A percentile compares a stretch with the other conserved stretches of the same genome.
phyloP scores from a whole-genome alignment of 2,113 vertebrate genomes.

The Burhinus oedicnemus region DNA sequence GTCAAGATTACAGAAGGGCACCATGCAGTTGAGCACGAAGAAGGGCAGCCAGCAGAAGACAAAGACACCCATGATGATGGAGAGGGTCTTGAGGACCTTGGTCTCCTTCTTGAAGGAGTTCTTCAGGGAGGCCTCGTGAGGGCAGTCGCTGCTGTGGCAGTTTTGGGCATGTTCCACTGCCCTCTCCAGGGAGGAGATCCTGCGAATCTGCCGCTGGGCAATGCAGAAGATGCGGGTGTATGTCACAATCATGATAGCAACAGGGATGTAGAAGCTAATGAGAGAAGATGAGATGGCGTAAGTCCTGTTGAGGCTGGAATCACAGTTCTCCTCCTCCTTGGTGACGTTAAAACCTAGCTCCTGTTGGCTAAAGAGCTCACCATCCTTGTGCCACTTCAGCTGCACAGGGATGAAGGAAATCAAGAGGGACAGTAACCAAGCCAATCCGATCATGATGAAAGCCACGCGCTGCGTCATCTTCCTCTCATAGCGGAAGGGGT shows the following conservation, averaged over 20 bases:
- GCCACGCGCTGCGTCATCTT: slow-evolving; percentile 78
- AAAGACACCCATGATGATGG: slow-evolving; percentile 83
- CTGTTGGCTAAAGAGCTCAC: background rate
- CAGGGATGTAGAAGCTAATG: slow-evolving; percentile 77
- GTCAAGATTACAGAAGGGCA: slow-evolving; percentile 74
- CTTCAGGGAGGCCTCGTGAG: slow-evolving; percentile 56
- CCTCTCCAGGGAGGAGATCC: slow-evolving; percentile 78
- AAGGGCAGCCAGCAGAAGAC: slow-evolving; percentile 87
- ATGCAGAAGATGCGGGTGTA: slow-evolving; percentile 81
- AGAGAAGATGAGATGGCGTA: slow-evolving; percentile 81
- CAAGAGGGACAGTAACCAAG: slow-evolving; percentile 82
- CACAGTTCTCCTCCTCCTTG: slow-evolving; percentile 60
- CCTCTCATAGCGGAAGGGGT: slow-evolving; percentile 76
- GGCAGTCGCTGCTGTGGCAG: background rate
- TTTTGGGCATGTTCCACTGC: slow-evolving; percentile 44
- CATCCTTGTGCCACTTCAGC: slow-evolving; percentile 80
- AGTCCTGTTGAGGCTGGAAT: slow-evolving; percentile 78
- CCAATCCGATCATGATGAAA: slow-evolving; percentile 73
- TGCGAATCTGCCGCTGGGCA: slow-evolving; percentile 80
- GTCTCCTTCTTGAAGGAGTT: slow-evolving; percentile 84
- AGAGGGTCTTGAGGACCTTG: slow-evolving; percentile 84
- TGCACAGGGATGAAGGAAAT: slow-evolving; percentile 84
- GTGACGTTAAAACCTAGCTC: background rate
- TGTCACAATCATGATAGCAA: slow-evolving; percentile 81
- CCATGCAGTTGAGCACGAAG: slow-evolving; percentile 83